Conservation (phyloP, 2,797 vertebrate species). For the Adrianichthys oophorus region DNA sequence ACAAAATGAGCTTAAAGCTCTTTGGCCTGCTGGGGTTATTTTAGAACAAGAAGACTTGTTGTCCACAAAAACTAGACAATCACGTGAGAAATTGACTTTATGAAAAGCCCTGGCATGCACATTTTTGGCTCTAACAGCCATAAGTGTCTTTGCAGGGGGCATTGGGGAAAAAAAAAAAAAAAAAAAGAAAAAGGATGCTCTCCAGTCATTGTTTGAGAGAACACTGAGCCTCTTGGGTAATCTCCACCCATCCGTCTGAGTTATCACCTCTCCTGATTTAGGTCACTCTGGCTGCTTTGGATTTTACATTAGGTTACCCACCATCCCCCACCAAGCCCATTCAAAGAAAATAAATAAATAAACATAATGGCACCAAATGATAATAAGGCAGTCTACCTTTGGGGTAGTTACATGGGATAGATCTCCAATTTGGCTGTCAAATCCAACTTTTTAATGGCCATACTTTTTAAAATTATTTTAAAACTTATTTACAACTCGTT, state of each 20-base stretch:
- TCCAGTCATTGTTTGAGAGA: slow-evolving; percentile 69
- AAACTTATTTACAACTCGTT: neutral
- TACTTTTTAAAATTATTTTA: neutral
- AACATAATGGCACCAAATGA: slow-evolving; percentile 6
- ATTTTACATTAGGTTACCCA: slow-evolving; percentile 62
- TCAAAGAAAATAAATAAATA: slow-evolving; percentile 34
- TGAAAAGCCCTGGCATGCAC: slow-evolving; percentile 25
- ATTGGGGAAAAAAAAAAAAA: slow-evolving; percentile 8
- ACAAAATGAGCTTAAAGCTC: slow-evolving; percentile 37
- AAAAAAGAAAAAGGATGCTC: slow-evolving; percentile 27
- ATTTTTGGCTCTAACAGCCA: slow-evolving; percentile 45
- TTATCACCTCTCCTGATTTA: slow-evolving; percentile 74
- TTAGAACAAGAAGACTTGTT: slow-evolving; percentile 23
- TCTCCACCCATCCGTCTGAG: slow-evolving; percentile 72
- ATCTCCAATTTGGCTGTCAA: neutral
- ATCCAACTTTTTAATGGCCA: neutral
- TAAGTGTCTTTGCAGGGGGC: slow-evolving; percentile 50
- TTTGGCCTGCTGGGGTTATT: slow-evolving; percentile 26
- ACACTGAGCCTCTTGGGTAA: slow-evolving; percentile 73
- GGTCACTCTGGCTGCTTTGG: slow-evolving; percentile 66
- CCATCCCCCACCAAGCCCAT: slow-evolving; percentile 44
- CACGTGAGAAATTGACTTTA: slow-evolving; percentile 34
- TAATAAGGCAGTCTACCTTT: neutral
- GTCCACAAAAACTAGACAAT: slow-evolving; percentile 23
- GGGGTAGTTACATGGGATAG: too few species aligned